phyloP scores from a whole-genome alignment of 2,888 invertebrate genomes.

The Temnothorax rugatulus region DNA sequence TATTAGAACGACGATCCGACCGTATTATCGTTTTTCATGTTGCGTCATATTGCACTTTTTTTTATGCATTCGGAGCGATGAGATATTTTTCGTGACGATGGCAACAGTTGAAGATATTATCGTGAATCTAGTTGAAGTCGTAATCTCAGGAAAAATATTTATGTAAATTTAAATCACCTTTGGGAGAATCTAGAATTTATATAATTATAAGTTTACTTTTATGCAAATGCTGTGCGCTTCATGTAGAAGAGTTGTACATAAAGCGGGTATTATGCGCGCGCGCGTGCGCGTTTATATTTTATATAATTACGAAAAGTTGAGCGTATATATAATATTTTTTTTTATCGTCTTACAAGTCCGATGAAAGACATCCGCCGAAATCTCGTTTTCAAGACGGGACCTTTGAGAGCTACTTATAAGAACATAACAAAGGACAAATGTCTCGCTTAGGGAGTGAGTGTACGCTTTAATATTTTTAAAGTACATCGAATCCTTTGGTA shows the following conservation, averaged over 20 bases:
- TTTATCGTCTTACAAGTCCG: slow-evolving; percentile 34
- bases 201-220: slow-evolving; percentile 43
- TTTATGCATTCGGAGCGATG: slow-evolving; percentile 16
- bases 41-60: slow-evolving; percentile 31
- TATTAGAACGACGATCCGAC: slow-evolving; percentile 42
- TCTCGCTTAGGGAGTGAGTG: slow-evolving; percentile 60
- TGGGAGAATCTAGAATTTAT: slow-evolving; percentile 15
- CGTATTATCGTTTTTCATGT: slow-evolving; percentile 36
- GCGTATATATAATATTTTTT: slow-evolving; percentile 41
- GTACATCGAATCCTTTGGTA: slow-evolving; percentile 70
- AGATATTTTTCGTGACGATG: slow-evolving; percentile 21
- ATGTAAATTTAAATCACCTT: slow-evolving; percentile 31
- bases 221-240: neutral
- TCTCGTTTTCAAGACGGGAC: slow-evolving; percentile 30
- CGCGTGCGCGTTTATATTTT: neutral
- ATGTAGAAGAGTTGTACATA: neutral
- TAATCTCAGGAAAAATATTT: slow-evolving; percentile 5
- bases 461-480: slow-evolving; percentile 74
- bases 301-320: slow-evolving; percentile 8
- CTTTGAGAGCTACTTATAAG: slow-evolving; percentile 67
- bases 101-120: neutral
- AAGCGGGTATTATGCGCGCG: neutral
- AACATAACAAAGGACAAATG: slow-evolving; percentile 68
- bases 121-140: neutral
- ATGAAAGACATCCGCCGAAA: slow-evolving; percentile 17